These are phyloP conservation scores for Cyprinodon brontotheroides DNA, from an alignment of 2,113 vertebrate species.

Conservation along the genomic window DNA sequence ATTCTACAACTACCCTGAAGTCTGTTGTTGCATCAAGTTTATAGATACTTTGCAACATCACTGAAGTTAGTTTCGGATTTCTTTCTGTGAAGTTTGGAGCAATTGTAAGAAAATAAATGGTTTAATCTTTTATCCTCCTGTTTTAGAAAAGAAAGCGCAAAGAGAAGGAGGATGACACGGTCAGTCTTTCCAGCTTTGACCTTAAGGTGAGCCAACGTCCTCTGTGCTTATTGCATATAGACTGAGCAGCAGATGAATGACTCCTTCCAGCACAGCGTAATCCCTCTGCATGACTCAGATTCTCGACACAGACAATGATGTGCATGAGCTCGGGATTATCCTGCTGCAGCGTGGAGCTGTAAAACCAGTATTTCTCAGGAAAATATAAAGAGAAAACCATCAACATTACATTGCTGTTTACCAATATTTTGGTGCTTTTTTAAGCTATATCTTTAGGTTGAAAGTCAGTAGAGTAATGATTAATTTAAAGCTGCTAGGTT, in stretches of 20 bases:
- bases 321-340: conserved; percentile 47
- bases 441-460: too few species aligned
- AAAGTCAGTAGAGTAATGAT: too few species aligned
- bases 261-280: conserved; percentile 33
- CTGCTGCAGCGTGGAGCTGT: neutral
- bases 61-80: neutral
- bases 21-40: too few species aligned
- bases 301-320: conserved; percentile 6
- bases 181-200: conserved; percentile 75
- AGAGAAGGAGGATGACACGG: conserved; percentile 74
- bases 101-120: neutral
- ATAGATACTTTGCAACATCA: neutral
- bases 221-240: neutral
- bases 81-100: neutral
- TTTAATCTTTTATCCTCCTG: conserved; percentile 10
- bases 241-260: neutral
- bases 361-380: conserved; percentile 13
- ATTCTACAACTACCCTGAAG: too few species aligned
- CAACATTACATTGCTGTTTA: neutral
- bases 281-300: conserved; percentile 44
- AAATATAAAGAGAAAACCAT: conserved; percentile 2
- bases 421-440: too few species aligned
- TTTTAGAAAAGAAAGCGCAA: conserved; percentile 74
- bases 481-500: too few species aligned
- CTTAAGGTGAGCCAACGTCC: conserved; percentile 67